Evolutionary conservation across 2,113 vertebrate species (phyloP).

Genomic region (Ictidomys tridecemlineatus): DNA sequence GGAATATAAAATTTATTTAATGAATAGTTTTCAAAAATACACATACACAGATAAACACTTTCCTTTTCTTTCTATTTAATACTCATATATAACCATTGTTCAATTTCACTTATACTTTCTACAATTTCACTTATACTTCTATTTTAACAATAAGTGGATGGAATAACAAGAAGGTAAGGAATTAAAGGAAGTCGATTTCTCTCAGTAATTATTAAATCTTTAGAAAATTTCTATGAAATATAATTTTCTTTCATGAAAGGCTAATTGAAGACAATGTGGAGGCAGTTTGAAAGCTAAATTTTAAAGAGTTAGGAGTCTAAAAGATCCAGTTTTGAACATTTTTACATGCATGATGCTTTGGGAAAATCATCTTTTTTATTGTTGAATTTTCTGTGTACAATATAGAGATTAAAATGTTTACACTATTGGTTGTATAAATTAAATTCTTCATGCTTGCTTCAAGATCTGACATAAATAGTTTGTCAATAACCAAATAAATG

Average conservation of each 20-base stretch:
- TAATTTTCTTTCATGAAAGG: not conserved
- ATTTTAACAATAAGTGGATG: not conserved
- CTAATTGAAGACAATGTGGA: not conserved
- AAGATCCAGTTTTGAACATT: not conserved
- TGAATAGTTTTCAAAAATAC: not conserved
- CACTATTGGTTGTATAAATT: not conserved
- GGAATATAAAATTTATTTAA: slow-evolving; percentile 1
- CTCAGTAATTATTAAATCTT: not conserved
- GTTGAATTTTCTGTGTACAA: not conserved
- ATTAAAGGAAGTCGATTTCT: not conserved
- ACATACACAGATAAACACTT: not conserved
- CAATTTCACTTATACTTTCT: not conserved
- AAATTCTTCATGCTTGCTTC: not conserved
- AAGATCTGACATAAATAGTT: not conserved
- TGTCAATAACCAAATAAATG: not conserved
- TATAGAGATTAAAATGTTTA: not conserved
- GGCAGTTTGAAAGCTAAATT: not conserved
- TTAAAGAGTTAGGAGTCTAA: not conserved
- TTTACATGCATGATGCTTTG: not conserved
- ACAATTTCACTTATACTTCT: not conserved
- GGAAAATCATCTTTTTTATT: not conserved
- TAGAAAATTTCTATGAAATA: not conserved
- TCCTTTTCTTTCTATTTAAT: not conserved
- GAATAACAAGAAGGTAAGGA: not conserved
- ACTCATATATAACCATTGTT: not conserved